Percentiles rank a stretch among this genome's conserved stretches.
phyloP scores from a whole-genome alignment of 2,797 vertebrate species.

The Acomys russatus region DNA sequence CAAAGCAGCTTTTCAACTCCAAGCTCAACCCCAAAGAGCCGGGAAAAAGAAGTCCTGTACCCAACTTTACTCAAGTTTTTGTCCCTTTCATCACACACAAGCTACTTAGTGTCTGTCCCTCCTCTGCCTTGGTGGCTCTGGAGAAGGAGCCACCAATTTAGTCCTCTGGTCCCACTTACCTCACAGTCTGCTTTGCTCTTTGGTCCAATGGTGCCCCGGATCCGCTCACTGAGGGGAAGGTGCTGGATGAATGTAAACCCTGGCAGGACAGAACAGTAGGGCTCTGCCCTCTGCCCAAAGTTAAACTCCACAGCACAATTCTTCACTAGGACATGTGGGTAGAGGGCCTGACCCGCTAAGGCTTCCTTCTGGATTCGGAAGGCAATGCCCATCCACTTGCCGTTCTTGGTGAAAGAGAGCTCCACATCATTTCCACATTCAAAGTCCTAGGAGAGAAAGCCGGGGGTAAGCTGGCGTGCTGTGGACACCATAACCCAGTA shows the following conservation, averaged over 20 bases:
- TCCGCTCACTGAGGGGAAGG: constrained; percentile 89
- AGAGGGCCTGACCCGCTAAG: constrained; percentile 92
- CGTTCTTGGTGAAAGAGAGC: constrained; percentile 94
- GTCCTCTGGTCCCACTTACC: constrained; percentile 86
- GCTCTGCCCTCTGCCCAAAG: constrained; percentile 93
- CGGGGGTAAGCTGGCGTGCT: not conserved
- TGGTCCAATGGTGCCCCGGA: constrained; percentile 93
- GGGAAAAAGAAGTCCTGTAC: not conserved
- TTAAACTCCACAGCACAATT: constrained; percentile 97
- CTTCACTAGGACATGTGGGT: constrained; percentile 95
- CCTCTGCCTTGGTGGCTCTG: not conserved
- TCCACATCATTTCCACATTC: constrained; percentile 93
- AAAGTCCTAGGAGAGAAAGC: constrained; percentile 91
- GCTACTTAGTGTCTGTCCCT: not conserved
- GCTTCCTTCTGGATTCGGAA: constrained; percentile 91
- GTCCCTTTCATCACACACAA: not conserved
- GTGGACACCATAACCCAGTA: too few relatives aligned
- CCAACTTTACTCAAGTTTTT: not conserved
- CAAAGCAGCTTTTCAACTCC: not conserved
- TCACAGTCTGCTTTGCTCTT: constrained; percentile 95
- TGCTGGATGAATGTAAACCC: constrained; percentile 95
- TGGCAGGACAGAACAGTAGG: constrained; percentile 91
- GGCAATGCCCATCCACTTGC: constrained; percentile 92
- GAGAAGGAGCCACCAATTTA: not conserved
- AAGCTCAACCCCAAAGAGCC: not conserved